Conservation (phyloP, 2,113 vertebrate genomes). For the Lamprologus speciosus region DNA sequence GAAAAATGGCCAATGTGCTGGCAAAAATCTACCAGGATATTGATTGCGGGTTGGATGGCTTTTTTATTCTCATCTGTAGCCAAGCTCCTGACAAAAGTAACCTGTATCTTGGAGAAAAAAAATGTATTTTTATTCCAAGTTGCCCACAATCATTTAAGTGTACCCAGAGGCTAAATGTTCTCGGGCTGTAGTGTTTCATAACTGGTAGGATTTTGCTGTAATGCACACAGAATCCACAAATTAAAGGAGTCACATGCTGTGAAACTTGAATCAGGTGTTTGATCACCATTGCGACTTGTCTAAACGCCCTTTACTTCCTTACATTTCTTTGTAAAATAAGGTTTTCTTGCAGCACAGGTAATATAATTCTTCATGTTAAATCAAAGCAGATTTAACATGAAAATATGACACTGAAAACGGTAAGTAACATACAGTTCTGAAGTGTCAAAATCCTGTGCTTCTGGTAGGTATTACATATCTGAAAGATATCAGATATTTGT, state of each 20-base stretch:
- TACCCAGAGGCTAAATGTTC: neutral
- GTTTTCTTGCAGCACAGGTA: neutral
- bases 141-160: neutral
- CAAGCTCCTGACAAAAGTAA: neutral
- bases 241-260: neutral
- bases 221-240: neutral
- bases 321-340: neutral
- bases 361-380: neutral
- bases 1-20: neutral
- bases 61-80: neutral
- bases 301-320: neutral
- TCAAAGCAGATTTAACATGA: neutral
- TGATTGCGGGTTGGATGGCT: neutral
- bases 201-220: neutral
- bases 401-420: neutral
- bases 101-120: fast-evolving
- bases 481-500: slow-evolving; percentile 7
- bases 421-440: neutral
- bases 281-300: neutral
- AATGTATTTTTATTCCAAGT: neutral
- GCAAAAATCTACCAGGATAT: neutral
- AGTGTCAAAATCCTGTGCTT: neutral
- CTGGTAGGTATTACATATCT: neutral
- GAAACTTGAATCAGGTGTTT: neutral
- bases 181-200: neutral